phyloP scores from a whole-genome alignment of 2,797 vertebrate species.

The Pseudocheirus occidentalis region DNA sequence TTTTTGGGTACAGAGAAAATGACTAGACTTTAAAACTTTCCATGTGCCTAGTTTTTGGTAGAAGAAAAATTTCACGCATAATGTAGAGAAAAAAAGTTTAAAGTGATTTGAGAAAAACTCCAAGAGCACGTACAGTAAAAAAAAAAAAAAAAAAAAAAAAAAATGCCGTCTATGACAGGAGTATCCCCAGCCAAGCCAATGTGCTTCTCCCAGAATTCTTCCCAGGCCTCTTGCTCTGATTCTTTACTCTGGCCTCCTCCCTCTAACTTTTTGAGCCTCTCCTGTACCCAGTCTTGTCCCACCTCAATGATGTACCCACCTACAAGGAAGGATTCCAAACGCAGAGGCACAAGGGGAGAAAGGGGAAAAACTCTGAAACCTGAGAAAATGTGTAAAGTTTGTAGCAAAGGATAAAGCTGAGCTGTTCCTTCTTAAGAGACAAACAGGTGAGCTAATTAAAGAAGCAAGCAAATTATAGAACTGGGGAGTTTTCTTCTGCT shows the following conservation, averaged over 20 bases:
- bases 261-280: neutral
- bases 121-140: neutral
- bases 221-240: neutral
- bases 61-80: neutral
- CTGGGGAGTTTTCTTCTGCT: neutral
- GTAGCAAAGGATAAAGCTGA: neutral
- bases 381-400: neutral
- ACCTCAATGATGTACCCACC: neutral
- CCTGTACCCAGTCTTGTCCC: neutral
- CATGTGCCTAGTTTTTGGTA: neutral
- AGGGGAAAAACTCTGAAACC: neutral
- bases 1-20: neutral
- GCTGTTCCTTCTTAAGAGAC: neutral
- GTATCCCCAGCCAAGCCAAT: neutral
- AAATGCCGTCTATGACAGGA: neutral
- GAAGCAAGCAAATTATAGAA: neutral
- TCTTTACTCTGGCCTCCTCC: neutral
- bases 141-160: neutral
- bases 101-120: neutral
- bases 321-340: neutral
- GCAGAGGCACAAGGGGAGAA: neutral
- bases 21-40: rapidly evolving
- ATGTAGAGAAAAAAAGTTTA: neutral
- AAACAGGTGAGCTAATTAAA: neutral
- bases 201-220: neutral